Evolutionary conservation across 2,888 invertebrate species (phyloP), one percentile per base, ranked within the genome.

Genomic region (Minunthozetes semirufus): DNA sequence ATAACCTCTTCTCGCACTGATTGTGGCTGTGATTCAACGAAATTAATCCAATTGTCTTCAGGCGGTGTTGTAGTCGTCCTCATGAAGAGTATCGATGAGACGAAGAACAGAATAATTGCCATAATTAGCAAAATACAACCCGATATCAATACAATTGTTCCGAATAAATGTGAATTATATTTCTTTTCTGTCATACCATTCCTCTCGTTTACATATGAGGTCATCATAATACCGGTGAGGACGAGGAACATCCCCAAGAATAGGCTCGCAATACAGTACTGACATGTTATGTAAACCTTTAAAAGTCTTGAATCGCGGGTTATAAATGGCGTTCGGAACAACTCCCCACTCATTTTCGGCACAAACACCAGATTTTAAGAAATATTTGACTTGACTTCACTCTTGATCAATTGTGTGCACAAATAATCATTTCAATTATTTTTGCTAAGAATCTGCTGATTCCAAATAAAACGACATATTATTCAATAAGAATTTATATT

Each of bases 211-310:
- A 25, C 22, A 38, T 29, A 63, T 25, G 74, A 27, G 29, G 66
- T 73, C 22, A 73, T 29, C 74, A 73, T 73, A 46, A 73, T 38
- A 25, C 74, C 74, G 1, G 74, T 66, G 13, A 73, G 29, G 8
- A 53, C n/a, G 0, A 73, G 17, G 19, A 73, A 70, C 74, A 73
- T 73, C 9, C 74, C 74, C 48, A 73, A 29, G n/a, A 73, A 73
- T 29, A 73, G 25, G 15, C 66, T 53, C 6, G 66, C 74, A n/a
- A 73, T 29, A 53, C 25, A 63, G 42, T 73, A 73, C 19, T 66
- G 63, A 53, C 74, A 73, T 15, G 46, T 25, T 8, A 66, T 25
- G 17, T 66, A 38, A 11, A 73, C 66, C 22, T 25, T 19, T 15
- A 33, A 33, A 17, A 42, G 22, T n/a, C 74, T 6, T n/a, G 74